Conservation (phyloP, 2,888 invertebrate species). For the Arctia plantaginis region DNA sequence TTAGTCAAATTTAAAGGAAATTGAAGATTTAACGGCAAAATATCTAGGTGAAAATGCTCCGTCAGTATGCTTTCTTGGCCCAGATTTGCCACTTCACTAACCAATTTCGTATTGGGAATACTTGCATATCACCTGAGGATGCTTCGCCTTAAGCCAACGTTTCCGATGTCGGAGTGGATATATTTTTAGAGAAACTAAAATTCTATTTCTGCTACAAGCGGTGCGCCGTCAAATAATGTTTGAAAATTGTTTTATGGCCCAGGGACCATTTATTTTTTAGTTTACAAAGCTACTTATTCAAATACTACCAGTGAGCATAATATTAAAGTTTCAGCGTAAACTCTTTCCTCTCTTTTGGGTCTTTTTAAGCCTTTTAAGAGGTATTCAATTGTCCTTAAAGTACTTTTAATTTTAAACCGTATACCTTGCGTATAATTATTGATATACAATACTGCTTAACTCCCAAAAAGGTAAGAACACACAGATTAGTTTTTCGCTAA, state of each 20-base stretch:
- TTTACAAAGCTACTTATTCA: conserved; percentile 21
- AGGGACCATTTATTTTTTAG: conserved; percentile 47
- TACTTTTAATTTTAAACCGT: background rate
- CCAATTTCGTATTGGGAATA: conserved; percentile 76
- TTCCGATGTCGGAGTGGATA: conserved; percentile 68
- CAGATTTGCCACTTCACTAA: conserved; percentile 81
- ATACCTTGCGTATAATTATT: background rate
- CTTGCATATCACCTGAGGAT: conserved; percentile 75
- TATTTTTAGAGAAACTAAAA: conserved; percentile 74
- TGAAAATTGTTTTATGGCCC: conserved; percentile 61
- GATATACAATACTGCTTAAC: background rate
- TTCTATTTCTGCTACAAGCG: conserved; percentile 68
- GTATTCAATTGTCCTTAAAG: no score
- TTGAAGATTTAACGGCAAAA: conserved; percentile 49
- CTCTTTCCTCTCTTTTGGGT: no score
- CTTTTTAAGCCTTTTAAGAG: background rate
- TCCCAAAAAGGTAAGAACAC: no score
- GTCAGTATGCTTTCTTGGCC: conserved; percentile 76
- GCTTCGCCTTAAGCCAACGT: conserved; percentile 68
- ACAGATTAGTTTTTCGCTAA: background rate
- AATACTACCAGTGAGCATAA: conserved; percentile 1
- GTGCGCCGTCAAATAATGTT: conserved; percentile 57
- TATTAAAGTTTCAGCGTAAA: background rate
- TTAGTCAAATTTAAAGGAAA: conserved; percentile 34
- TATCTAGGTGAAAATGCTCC: conserved; percentile 66